phyloP scores from a whole-genome alignment of 2,113 vertebrate genomes.

The Burhinus bistriatus region DNA sequence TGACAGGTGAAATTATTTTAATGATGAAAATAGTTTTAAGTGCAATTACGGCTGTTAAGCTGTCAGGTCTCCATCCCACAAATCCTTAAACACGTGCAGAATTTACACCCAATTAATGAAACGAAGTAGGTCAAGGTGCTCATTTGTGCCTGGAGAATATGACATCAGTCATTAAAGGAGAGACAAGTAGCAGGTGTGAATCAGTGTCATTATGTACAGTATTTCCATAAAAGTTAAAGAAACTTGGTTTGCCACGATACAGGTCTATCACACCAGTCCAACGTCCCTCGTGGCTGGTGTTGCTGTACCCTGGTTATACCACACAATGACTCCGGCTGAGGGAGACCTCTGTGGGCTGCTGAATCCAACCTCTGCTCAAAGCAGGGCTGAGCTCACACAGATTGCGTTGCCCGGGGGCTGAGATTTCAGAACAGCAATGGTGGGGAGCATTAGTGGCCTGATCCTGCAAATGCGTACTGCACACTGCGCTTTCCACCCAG shows the following conservation, averaged over 20 bases:
- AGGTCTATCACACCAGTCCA: accelerated
- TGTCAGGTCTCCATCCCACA: slow-evolving; percentile 37
- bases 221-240: neutral
- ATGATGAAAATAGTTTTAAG: neutral
- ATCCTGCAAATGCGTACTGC: neutral
- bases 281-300: accelerated
- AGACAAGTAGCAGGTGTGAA: neutral
- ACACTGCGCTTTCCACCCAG: neutral
- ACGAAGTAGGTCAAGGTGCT: neutral
- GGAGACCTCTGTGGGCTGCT: neutral
- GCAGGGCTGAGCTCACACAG: neutral
- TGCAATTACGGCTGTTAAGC: neutral
- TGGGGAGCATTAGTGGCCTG: accelerated
- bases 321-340: neutral
- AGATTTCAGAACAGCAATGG: accelerated
- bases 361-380: neutral
- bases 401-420: accelerated
- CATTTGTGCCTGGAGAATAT: neutral
- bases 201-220: neutral
- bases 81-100: neutral
- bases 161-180: neutral
- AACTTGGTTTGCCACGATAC: neutral
- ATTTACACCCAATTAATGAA: neutral
- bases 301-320: neutral
- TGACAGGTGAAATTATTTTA: neutral